phyloP scores from a whole-genome alignment of 2,113 vertebrate species.

The Cryptotis parvus region DNA sequence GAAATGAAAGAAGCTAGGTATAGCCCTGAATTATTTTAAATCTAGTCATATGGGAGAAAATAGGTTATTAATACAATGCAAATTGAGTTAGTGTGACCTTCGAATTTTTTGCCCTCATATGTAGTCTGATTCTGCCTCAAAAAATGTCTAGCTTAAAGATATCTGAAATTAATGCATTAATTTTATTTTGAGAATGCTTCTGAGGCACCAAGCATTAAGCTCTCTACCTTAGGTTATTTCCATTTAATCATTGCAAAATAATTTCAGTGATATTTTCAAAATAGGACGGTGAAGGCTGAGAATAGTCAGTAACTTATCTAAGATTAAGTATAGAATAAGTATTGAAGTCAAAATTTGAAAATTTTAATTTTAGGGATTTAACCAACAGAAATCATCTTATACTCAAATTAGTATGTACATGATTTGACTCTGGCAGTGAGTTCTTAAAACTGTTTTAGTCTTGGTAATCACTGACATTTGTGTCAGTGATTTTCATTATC shows the following conservation, averaged over 20 bases:
- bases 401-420: background rate
- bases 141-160: conserved; percentile 17
- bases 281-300: background rate
- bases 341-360: background rate
- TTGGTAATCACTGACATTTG: background rate
- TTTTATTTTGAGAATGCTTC: background rate
- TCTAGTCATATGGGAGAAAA: background rate
- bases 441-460: background rate
- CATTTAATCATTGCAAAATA: conserved; percentile 32
- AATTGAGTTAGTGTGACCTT: background rate
- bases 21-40: background rate
- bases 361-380: background rate
- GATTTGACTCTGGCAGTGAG: background rate
- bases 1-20: background rate
- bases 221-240: background rate
- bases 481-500: no score
- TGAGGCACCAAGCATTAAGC: background rate
- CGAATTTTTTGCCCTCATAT: background rate
- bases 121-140: background rate
- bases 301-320: background rate
- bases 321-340: background rate
- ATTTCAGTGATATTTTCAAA: background rate
- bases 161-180: background rate
- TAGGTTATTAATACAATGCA: background rate
- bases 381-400: background rate